Conservation (phyloP, 2,797 vertebrate genomes). For the Tapirus indicus region DNA sequence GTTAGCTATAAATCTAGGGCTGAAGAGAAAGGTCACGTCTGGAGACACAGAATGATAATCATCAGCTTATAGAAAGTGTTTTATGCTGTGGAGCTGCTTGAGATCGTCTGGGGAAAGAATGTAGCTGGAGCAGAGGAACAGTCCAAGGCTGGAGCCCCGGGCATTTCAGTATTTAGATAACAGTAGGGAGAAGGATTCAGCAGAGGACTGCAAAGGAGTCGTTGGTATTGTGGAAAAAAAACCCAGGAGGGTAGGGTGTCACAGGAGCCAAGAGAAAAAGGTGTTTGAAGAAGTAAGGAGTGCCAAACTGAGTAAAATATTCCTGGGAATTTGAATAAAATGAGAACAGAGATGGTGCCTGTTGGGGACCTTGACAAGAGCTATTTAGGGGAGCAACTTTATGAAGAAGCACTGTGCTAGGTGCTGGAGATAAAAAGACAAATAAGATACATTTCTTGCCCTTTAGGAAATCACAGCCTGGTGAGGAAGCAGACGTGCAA, state of each 20-base stretch:
- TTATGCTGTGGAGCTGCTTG: not conserved
- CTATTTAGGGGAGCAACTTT: not conserved
- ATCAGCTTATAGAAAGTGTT: not conserved
- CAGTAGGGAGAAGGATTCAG: not conserved
- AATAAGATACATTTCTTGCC: constrained; percentile 60
- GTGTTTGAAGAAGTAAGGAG: not conserved
- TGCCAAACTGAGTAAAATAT: not conserved
- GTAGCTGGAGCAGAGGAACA: not conserved
- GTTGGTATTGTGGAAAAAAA: not conserved
- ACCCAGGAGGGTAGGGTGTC: not conserved
- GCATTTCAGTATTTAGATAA: not conserved
- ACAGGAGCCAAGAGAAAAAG: not conserved
- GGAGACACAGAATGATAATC: not conserved
- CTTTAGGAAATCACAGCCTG: constrained; percentile 71
- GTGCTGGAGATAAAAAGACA: constrained; percentile 40
- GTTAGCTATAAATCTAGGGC: not conserved
- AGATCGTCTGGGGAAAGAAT: not conserved
- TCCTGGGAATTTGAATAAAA: not conserved
- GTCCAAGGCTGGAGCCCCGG: not conserved
- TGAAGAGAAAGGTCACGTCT: not conserved
- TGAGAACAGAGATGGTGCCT: not conserved
- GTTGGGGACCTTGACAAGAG: not conserved
- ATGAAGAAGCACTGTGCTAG: not conserved
- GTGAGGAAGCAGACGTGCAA: constrained; percentile 40
- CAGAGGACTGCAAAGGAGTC: not conserved